Evolutionary conservation across 1,140 invertebrate species (phyloP).

Genomic region (Battus philenor): DNA sequence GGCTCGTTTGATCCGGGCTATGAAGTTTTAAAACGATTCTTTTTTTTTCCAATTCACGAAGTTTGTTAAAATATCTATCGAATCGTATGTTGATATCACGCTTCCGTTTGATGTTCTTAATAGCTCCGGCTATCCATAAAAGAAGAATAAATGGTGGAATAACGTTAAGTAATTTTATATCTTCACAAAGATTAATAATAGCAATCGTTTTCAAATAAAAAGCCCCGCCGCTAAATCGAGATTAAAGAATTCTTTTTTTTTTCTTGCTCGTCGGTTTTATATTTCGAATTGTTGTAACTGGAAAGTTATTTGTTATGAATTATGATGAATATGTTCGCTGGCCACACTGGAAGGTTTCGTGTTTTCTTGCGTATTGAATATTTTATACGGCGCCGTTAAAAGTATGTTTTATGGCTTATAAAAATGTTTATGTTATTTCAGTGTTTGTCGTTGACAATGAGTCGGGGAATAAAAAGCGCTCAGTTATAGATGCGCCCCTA

Average conservation of each 20-base stretch:
- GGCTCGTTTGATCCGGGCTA: constrained; percentile 40
- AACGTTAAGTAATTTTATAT: constrained; percentile 54
- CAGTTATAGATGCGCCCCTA: constrained; percentile 21
- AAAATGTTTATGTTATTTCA: constrained; percentile 7
- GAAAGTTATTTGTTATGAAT: constrained; percentile 24
- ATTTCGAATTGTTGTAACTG: constrained; percentile 27
- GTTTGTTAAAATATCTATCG: constrained; percentile 57
- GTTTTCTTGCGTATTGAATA: constrained; percentile 8
- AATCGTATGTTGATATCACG: constrained; percentile 36
- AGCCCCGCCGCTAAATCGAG: constrained; percentile 27
- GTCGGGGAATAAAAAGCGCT: constrained; percentile 1
- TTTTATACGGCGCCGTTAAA: constrained; percentile 7
- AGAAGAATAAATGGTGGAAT: constrained; percentile 43
- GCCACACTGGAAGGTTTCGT: background rate
- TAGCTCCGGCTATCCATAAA: constrained; percentile 47
- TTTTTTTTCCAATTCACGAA: constrained; percentile 37
- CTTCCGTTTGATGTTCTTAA: constrained; percentile 63
- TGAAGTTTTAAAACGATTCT: constrained; percentile 32
- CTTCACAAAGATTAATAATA: constrained; percentile 55
- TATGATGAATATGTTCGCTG: constrained; percentile 7
- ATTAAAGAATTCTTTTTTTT: constrained; percentile 31
- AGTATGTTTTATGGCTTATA: constrained; percentile 9
- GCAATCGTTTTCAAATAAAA: constrained; percentile 37
- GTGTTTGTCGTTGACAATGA: constrained; percentile 13
- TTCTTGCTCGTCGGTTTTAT: constrained; percentile 29